Percentiles rank a stretch among this genome's conserved stretches.
Evolutionary conservation across 2,113 vertebrate species (phyloP).

Genomic region (Pseudonaja textilis): DNA sequence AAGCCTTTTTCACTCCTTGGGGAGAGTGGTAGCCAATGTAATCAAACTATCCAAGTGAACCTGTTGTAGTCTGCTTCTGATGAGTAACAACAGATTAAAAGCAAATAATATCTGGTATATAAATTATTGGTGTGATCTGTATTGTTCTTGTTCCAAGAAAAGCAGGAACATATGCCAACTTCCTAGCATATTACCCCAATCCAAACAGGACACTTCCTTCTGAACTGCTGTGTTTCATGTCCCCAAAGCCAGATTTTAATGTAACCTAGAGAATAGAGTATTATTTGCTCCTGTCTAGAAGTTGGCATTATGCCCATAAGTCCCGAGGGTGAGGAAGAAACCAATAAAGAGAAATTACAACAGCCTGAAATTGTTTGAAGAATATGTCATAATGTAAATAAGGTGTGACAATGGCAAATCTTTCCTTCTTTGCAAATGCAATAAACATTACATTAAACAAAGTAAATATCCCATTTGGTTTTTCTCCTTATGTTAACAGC

Average conservation of each 20-base stretch:
- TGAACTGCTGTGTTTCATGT: not conserved
- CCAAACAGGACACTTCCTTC: not conserved
- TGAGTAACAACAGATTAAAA: not conserved
- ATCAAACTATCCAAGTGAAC: conserved; percentile 15
- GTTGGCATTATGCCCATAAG: conserved; percentile 39
- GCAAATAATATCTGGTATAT: not conserved
- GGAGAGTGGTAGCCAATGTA: not conserved
- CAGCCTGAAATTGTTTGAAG: conserved; percentile 51
- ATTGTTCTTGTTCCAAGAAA: not conserved
- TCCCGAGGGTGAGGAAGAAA: conserved; percentile 39
- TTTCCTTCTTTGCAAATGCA: conserved; percentile 36
- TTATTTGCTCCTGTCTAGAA: conserved; percentile 28
- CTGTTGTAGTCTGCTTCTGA: not conserved
- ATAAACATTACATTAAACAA: conserved; percentile 33
- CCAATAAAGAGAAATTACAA: conserved; percentile 36
- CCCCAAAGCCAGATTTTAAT: not conserved
- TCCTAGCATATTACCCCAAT: not conserved
- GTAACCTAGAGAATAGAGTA: not conserved
- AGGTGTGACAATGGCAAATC: conserved; percentile 44
- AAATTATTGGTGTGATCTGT: not conserved
- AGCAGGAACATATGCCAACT: not conserved
- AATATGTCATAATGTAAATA: conserved; percentile 52
- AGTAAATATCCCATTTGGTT: conserved; percentile 23
- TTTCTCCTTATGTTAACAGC: conserved; percentile 39
- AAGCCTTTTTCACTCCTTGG: not conserved